Conservation (phyloP, 1,140 invertebrate species). For the Plodia interpunctella region DNA sequence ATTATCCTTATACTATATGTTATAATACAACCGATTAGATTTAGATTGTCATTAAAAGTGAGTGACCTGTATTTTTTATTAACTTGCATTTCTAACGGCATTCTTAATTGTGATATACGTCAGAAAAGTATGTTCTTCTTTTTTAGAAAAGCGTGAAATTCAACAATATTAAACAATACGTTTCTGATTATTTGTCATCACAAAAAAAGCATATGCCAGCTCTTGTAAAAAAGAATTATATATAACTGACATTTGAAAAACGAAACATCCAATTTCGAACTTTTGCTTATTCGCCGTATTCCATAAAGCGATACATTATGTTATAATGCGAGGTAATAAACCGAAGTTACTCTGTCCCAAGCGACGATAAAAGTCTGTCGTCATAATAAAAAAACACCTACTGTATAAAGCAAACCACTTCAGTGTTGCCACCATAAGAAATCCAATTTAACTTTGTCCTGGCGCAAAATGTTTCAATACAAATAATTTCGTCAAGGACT, state of each 20-base stretch:
- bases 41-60: too few species aligned
- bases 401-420: constrained; percentile 50
- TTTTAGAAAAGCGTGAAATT: too few species aligned
- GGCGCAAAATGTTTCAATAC: constrained; percentile 71
- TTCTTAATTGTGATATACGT: too few species aligned
- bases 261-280: neutral
- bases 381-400: constrained; percentile 53
- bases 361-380: constrained; percentile 37
- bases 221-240: neutral
- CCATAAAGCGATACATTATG: constrained; percentile 10
- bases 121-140: too few species aligned
- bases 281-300: constrained; percentile 1
- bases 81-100: too few species aligned
- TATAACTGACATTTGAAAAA: neutral
- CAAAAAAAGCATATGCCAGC: too few species aligned
- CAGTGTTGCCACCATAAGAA: constrained; percentile 63
- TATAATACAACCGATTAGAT: too few species aligned
- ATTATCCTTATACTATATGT: too few species aligned
- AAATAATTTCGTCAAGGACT: constrained; percentile 70
- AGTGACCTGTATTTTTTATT: too few species aligned
- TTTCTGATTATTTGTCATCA: too few species aligned
- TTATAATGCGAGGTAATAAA: constrained; percentile 28
- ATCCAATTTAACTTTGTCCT: constrained; percentile 72
- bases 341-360: constrained; percentile 28
- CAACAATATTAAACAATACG: too few species aligned